phyloP scores from a whole-genome alignment of 2,113 vertebrate species.

The Anoplopoma fimbria region DNA sequence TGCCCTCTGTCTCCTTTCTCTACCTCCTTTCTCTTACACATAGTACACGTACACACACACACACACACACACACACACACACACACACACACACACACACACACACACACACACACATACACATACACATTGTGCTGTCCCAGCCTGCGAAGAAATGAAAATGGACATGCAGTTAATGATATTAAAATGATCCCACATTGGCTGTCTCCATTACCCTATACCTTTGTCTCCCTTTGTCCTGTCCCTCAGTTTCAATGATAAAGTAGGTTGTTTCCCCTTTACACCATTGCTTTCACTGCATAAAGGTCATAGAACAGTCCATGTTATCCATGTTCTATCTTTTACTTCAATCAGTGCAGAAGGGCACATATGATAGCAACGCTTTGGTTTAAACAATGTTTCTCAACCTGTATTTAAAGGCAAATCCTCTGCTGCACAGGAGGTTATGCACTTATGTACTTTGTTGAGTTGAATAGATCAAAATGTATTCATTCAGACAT shows the following conservation, averaged over 20 bases:
- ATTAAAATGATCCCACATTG: conserved; percentile 65
- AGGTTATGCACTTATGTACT: neutral
- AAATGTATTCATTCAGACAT: neutral
- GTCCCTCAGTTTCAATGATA: conserved; percentile 47
- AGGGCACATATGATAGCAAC: conserved; percentile 5
- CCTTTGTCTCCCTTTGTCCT: conserved; percentile 48
- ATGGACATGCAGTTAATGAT: conserved; percentile 68
- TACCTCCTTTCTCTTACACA: conserved; percentile 28
- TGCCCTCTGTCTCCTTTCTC: conserved; percentile 54
- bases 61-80: conserved; percentile 17
- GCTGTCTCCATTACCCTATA: conserved; percentile 58
- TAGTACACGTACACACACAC: neutral
- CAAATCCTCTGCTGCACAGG: neutral
- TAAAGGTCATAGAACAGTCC: neutral
- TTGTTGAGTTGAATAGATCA: neutral
- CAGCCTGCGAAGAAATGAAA: conserved; percentile 57
- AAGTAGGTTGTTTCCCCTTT: conserved; percentile 39
- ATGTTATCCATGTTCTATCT: neutral
- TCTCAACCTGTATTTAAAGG: neutral
- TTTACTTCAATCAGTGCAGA: conserved; percentile 18
- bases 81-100: neutral
- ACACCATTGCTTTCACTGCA: conserved; percentile 15
- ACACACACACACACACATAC: conserved; percentile 8
- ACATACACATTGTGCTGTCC: conserved; percentile 22
- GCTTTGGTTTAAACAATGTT: neutral